Conservation (phyloP, 2,888 invertebrate genomes). For the Plagodis dolabraria region DNA sequence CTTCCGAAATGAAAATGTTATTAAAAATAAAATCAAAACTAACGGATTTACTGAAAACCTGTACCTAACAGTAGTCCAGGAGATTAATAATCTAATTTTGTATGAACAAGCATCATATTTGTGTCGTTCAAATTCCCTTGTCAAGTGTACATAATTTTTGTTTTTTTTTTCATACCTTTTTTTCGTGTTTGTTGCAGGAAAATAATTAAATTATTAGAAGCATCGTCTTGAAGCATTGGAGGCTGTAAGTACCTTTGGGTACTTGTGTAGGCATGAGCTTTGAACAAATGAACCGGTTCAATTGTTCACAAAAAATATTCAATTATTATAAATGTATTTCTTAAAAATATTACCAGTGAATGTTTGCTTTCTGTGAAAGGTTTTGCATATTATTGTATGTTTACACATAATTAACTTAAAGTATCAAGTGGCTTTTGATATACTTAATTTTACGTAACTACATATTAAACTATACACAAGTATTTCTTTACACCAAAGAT, state of each 20-base stretch:
- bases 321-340: slow-evolving; percentile 8
- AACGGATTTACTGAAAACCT: no score
- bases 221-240: slow-evolving; percentile 1
- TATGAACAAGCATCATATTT: no score
- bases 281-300: slow-evolving; percentile 11
- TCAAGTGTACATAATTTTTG: background rate
- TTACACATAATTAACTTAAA: slow-evolving; percentile 14
- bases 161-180: background rate
- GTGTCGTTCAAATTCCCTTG: no score
- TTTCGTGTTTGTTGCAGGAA: slow-evolving; percentile 18
- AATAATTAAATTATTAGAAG: slow-evolving; percentile 18
- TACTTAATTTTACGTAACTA: slow-evolving; percentile 7
- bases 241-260: background rate
- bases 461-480: slow-evolving; percentile 1
- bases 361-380: slow-evolving; percentile 30
- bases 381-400: slow-evolving; percentile 14
- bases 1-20: no score
- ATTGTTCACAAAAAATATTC: background rate
- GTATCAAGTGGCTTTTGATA: slow-evolving; percentile 13
- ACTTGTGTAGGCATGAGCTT: slow-evolving; percentile 15
- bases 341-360: slow-evolving; percentile 21
- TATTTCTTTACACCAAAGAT: slow-evolving; percentile 22
- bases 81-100: no score
- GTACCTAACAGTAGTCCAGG: no score
- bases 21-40: no score